Evolutionary conservation across 2,113 vertebrate species (phyloP).

Genomic region (Candoia aspera): DNA sequence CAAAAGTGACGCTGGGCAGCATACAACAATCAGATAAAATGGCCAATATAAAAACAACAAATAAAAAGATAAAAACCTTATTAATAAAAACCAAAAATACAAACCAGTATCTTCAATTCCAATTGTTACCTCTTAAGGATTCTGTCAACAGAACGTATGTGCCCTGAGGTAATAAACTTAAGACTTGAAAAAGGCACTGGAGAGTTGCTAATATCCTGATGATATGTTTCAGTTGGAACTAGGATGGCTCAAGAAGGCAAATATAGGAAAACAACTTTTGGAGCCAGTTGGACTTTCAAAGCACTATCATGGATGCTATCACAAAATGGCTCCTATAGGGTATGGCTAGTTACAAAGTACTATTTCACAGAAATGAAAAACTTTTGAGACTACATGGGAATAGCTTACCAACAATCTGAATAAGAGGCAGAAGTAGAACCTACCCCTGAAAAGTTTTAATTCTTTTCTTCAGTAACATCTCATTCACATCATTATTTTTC

Average conservation of each 20-base stretch:
- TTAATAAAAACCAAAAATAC: too few relatives aligned
- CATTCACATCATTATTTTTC: background rate
- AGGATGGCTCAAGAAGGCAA: background rate
- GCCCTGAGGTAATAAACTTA: background rate
- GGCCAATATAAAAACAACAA: too few relatives aligned
- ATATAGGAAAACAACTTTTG: background rate
- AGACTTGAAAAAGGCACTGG: background rate
- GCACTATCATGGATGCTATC: background rate
- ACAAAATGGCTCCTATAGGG: background rate
- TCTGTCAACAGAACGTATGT: background rate
- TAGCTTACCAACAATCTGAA: background rate
- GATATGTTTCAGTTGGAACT: background rate
- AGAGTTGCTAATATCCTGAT: background rate
- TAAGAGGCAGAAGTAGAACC: background rate
- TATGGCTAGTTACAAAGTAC: background rate
- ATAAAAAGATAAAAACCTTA: too few relatives aligned
- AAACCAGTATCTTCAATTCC: background rate
- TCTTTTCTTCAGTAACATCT: background rate
- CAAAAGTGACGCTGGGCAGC: too few relatives aligned
- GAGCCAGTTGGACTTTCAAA: background rate
- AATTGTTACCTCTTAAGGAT: background rate
- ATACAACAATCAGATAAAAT: too few relatives aligned
- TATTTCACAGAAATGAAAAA: background rate
- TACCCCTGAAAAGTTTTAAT: background rate
- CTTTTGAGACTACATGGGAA: background rate